These are phyloP conservation scores for Hyles euphorbiae DNA, from an alignment of 1,140 invertebrate genomes.

Conservation along the genomic window DNA sequence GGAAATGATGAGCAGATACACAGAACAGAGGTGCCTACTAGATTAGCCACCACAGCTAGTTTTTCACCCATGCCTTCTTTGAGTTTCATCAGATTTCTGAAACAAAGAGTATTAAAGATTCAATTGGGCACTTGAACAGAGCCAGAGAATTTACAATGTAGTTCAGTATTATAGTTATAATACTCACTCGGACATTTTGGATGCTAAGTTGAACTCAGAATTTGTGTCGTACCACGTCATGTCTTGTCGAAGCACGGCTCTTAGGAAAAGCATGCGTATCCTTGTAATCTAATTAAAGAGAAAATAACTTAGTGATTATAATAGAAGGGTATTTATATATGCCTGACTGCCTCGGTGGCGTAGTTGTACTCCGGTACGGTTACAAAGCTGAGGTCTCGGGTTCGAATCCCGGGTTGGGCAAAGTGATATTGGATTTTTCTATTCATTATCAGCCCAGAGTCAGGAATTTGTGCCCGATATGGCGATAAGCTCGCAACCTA, in stretches of 20 bases:
- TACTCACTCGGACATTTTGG: slow-evolving; percentile 90
- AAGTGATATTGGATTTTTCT: too few relatives aligned
- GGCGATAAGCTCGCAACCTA: too few relatives aligned
- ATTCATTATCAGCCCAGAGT: too few relatives aligned
- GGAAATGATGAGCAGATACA: slow-evolving; percentile 83
- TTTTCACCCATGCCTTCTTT: slow-evolving; percentile 94
- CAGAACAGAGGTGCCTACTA: slow-evolving; percentile 80
- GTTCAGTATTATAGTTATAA: not conserved
- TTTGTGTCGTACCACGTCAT: slow-evolving; percentile 94
- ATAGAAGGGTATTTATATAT: too few relatives aligned
- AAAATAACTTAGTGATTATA: not conserved
- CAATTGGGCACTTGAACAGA: too few relatives aligned
- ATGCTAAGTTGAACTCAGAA: slow-evolving; percentile 91
- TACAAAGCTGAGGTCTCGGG: too few relatives aligned
- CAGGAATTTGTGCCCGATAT: too few relatives aligned
- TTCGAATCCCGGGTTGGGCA: too few relatives aligned
- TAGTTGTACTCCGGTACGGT: too few relatives aligned
- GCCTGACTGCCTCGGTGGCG: too few relatives aligned
- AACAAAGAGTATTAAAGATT: slow-evolving; percentile 7
- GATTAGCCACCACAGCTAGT: slow-evolving; percentile 84
- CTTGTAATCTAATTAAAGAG: slow-evolving; percentile 79
- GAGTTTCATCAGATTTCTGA: slow-evolving; percentile 90
- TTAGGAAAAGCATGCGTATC: slow-evolving; percentile 83
- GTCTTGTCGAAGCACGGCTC: slow-evolving; percentile 89
- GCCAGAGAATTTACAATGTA: too few relatives aligned